Percentiles rank a stretch among this genome's conserved stretches.
phyloP scores from a whole-genome alignment of 2,797 vertebrate genomes.

The Crocidura indochinensis region DNA sequence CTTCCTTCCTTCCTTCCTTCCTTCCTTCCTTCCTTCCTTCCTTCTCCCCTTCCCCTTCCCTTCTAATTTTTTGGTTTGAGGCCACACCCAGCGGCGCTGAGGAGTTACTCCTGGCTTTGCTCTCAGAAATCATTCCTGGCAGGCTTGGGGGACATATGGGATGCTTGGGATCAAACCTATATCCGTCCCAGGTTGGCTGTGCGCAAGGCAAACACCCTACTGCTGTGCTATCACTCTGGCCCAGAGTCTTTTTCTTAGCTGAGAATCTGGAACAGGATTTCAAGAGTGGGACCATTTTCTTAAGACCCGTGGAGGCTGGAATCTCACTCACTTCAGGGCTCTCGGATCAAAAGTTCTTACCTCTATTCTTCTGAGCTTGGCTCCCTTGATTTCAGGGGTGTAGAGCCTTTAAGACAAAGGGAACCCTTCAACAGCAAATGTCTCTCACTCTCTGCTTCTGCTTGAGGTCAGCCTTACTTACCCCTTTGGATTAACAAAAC shows the following conservation, averaged over 20 bases:
- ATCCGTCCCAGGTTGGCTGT: too few species aligned
- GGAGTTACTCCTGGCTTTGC: too few species aligned
- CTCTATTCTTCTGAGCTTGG: background rate
- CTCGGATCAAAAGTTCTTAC: slow-evolving; percentile 19
- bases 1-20: too few species aligned
- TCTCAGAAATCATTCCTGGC: too few species aligned
- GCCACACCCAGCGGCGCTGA: too few species aligned
- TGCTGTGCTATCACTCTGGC: too few species aligned
- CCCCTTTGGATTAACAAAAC: slow-evolving; percentile 79
- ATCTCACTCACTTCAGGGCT: background rate
- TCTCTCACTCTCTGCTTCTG: slow-evolving; percentile 51
- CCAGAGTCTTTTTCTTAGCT: slow-evolving; percentile 39
- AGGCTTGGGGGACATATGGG: too few species aligned
- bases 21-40: too few species aligned
- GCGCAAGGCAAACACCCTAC: too few species aligned
- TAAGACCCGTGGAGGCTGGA: background rate
- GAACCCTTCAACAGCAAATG: background rate
- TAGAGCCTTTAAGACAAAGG: background rate
- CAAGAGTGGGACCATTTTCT: background rate
- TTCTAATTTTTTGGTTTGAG: too few species aligned
- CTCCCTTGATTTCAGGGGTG: slow-evolving; percentile 19
- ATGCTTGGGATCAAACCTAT: too few species aligned
- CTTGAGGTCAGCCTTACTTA: slow-evolving; percentile 77
- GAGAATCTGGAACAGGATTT: slow-evolving; percentile 56
- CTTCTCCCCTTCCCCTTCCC: too few species aligned